Percentiles rank a stretch among this genome's conserved stretches.
Evolutionary conservation across 2,797 vertebrate genomes (phyloP).

Genomic region (Myotis daubentonii): DNA sequence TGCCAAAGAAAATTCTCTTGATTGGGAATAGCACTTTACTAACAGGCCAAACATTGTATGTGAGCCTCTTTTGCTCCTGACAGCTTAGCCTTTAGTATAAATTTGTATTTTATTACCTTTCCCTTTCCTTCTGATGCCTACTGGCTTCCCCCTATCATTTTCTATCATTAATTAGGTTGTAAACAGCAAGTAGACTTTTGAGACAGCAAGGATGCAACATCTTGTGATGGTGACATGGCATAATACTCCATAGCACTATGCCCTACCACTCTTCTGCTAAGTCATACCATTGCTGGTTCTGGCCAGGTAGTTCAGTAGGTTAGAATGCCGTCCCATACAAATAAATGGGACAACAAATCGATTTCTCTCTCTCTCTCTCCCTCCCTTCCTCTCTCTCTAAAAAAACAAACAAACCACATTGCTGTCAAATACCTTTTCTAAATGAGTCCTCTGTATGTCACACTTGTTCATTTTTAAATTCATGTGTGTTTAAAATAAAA

Average conservation of each 20-base stretch:
- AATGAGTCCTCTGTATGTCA: background rate
- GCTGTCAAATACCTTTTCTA: background rate
- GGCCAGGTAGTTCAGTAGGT: too few species aligned
- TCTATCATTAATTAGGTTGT: background rate
- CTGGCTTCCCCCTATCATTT: background rate
- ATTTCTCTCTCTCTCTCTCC: too few species aligned
- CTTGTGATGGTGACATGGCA: background rate
- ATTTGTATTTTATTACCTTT: constrained; percentile 4
- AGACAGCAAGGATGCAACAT: background rate
- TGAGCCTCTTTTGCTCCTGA: background rate
- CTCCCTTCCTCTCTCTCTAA: too few species aligned
- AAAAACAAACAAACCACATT: too few species aligned
- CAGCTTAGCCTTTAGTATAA: constrained; percentile 26
- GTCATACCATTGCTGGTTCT: background rate
- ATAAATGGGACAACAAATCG: too few species aligned
- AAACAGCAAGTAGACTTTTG: background rate
- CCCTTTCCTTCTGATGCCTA: background rate
- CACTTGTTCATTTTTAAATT: constrained; percentile 45
- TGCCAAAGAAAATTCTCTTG: constrained; percentile 21
- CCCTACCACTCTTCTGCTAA: background rate
- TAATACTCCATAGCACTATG: background rate
- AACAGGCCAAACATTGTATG: background rate
- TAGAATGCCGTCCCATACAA: too few species aligned
- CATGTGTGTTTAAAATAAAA: constrained; percentile 21
- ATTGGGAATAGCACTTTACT: background rate